Base-by-base conservation (phyloP, 1,140 invertebrate genomes). In the Zophobas atratus region DNA sequence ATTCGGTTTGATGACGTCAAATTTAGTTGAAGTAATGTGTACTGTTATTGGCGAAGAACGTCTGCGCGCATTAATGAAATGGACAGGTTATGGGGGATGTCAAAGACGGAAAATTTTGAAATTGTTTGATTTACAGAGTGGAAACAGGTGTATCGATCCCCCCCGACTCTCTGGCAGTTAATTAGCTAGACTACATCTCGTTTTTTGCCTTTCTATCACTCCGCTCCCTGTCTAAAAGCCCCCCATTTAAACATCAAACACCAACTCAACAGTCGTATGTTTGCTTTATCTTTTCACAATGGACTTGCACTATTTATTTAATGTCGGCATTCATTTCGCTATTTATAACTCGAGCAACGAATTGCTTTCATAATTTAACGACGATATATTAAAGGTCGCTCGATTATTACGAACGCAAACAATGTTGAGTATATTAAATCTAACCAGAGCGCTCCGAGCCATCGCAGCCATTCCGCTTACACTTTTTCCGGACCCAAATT, bases 251-350 rank as follows among this genome's bases (percentile, higher is more conserved):
- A 67, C 60, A 67, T 67, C 60, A 67, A 67, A 46, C 33, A 67
- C 1, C 60, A 67, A 67, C 39, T 8, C 60, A 43, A 67, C 39
- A 20, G 36, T 43, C 1, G 38, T 36, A 46, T 67, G 60, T 67
- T 67, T 41, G 33, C 60, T 67, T 67, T 67, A 67, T 67, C 60
- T 67, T 67, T 67, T 67, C 60, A 67, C 60, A 67, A 67, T 67
- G 20, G 60, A 67, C 49, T 51, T 51, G 49, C 38, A 41, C 38
- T 67, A 67, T 67, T 67, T 67, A 67, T 43, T 5, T 43, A 67
- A 67, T 67, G 60, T 67, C 60, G 6, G 35, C 36, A 39, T 60
- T 39, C 56, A 60, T 60, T 60, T 60, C n/a, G 6, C 60, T 67
- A 67, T 67, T 67, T 67, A 67, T 67, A 67, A 67, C 60, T 43